phyloP scores from a whole-genome alignment of 2,113 vertebrate species.

The Entosphenus tridentatus region DNA sequence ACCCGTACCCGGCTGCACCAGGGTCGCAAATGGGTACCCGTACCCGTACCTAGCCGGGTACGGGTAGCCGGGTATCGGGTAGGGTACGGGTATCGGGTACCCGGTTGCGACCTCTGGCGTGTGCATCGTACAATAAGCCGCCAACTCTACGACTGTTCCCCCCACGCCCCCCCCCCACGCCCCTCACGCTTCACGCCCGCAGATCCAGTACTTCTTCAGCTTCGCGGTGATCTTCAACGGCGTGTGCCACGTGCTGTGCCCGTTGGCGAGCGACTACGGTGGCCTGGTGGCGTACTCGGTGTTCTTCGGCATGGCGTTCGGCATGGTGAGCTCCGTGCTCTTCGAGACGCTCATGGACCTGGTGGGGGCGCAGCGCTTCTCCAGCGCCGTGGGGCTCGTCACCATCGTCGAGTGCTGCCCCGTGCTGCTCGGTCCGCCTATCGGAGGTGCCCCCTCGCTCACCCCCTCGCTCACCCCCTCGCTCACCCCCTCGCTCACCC shows the following conservation, averaged over 20 bases:
- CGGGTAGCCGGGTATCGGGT: neutral
- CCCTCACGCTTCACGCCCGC: neutral
- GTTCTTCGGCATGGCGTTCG: conserved; percentile 32
- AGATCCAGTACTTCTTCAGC: conserved; percentile 39
- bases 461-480: neutral
- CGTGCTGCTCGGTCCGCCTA: conserved; percentile 35
- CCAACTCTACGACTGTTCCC: neutral
- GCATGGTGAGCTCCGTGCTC: conserved; percentile 38
- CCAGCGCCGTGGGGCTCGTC: conserved; percentile 34
- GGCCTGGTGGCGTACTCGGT: conserved; percentile 21
- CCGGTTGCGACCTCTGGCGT: neutral
- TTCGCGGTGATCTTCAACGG: conserved; percentile 35
- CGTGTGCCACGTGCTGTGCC: conserved; percentile 36
- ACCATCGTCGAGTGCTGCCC: conserved; percentile 41
- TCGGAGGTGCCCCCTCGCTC: conserved; percentile 30
- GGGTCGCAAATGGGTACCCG: neutral
- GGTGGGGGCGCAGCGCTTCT: conserved; percentile 30
- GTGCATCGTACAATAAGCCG: neutral
- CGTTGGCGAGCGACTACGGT: conserved; percentile 21
- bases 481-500: neutral
- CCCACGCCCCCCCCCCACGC: too few species aligned
- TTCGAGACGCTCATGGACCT: conserved; percentile 49
- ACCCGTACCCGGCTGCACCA: too few species aligned
- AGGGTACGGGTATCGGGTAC: neutral
- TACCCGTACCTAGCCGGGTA: neutral